phyloP scores from a whole-genome alignment of 2,888 invertebrate genomes.

The Meiosimyza decipiens region DNA sequence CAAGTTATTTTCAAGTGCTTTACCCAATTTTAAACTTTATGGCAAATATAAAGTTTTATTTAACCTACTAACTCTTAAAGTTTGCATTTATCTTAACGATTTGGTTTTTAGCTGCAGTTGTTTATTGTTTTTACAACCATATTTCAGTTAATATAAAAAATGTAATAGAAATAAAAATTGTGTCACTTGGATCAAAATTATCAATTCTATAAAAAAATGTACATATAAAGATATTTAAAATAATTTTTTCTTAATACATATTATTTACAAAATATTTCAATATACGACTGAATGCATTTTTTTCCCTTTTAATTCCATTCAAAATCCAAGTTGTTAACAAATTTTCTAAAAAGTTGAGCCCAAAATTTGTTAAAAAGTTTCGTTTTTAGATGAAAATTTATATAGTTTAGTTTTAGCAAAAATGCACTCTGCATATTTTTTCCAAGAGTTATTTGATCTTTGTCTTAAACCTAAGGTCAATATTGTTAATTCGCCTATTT shows the following conservation, averaged over 20 bases:
- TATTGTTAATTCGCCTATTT: too few species aligned
- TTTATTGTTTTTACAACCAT: conserved; percentile 14
- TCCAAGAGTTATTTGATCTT: too few species aligned
- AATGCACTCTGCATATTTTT: too few species aligned
- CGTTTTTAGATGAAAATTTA: neutral
- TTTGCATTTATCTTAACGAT: neutral
- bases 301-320: neutral
- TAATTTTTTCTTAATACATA: neutral
- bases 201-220: neutral
- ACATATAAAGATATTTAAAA: neutral
- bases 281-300: neutral
- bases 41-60: neutral
- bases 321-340: conserved; percentile 3
- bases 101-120: neutral
- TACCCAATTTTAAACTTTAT: too few species aligned
- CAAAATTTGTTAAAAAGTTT: conserved; percentile 8
- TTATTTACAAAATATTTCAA: conserved; percentile 5
- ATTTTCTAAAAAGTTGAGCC: conserved; percentile 18
- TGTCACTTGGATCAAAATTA: neutral
- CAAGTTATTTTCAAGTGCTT: too few species aligned
- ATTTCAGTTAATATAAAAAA: neutral
- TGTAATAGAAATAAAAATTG: neutral
- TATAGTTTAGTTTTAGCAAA: too few species aligned
- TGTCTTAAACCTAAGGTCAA: too few species aligned
- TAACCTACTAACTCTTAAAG: neutral